A percentile compares a stretch with the other conserved stretches of the same genome.
Evolutionary conservation across 2,113 vertebrate species (phyloP).

Genomic region (Glareola pratincola): DNA sequence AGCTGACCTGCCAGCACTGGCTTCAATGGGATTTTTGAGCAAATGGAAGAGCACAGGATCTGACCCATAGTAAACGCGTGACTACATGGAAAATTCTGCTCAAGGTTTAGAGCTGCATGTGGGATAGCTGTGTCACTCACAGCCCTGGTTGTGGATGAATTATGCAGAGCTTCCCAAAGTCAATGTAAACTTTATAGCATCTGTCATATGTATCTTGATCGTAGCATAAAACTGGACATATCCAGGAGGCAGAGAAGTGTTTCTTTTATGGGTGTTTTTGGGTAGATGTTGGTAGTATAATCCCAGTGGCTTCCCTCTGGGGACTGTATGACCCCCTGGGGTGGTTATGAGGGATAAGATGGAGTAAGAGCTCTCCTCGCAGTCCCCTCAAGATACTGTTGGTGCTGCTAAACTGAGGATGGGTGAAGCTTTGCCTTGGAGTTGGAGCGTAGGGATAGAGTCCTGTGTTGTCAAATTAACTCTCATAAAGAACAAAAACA

Average conservation of each 20-base stretch:
- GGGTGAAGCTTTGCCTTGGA: neutral
- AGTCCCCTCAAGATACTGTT: neutral
- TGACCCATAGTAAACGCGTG: neutral
- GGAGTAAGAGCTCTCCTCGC: neutral
- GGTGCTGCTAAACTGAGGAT: neutral
- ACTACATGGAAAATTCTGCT: conserved; percentile 34
- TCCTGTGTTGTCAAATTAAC: neutral
- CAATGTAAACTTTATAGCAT: neutral
- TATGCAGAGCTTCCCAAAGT: neutral
- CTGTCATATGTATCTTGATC: neutral
- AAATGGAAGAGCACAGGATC: neutral
- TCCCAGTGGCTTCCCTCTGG: neutral
- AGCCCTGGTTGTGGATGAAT: neutral
- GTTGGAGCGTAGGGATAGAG: neutral
- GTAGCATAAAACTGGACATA: neutral
- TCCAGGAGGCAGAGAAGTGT: neutral
- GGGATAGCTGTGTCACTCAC: neutral
- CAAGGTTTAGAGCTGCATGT: neutral
- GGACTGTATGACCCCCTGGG: too few species aligned
- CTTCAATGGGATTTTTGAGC: conserved; percentile 44
- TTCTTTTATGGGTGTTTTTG: neutral
- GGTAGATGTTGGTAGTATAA: neutral
- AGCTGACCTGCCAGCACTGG: neutral
- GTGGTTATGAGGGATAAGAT: neutral
- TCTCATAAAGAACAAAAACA: neutral